Base-by-base conservation (phyloP, 1,140 invertebrate species). In the Drosophila pruinosa region DNA sequence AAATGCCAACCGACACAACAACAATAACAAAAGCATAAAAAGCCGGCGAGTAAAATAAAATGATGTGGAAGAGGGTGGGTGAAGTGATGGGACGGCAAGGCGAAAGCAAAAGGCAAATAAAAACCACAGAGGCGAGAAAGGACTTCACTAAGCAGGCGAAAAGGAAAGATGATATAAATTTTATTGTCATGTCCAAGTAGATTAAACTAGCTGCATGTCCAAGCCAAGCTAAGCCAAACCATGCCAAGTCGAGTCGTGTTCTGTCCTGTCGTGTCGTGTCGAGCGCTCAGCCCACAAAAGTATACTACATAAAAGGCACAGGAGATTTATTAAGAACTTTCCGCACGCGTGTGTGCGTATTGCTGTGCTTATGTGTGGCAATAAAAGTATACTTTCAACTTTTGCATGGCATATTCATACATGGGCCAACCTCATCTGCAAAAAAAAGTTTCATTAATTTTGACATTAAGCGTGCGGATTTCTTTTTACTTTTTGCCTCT, bases 111-210 rank as follows among this genome's bases (percentile, higher is more conserved):
- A 69, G 67, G 69, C 76, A 77, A 85, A 85, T 86, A 86, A 80
- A 85, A 85, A 54, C 81, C 81, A 86, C 76, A 85, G 59, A 77
- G 73, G 76, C 81, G 81, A 79, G 61, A 85, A 85, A 76, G 81
- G 80, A 85, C 80, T 85, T 86, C 76, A 86, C 81, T 85, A 83
- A 83, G 79, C 79, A 75, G 75, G 52, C 62, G 26, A 47, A 77
- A 63, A 65, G 75, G 39, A 73, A 82, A 88, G 78, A 88, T 88
- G 82, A 88, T 88, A 88, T 88, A 88, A 88, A 88, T 88, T 88
- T 88, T 88, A 88, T 88, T 88, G 82, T 88, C 82, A 88, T 88
- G 82, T 88, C 78, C 82, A 88, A 88, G 82, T 88, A 88, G 82
- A 88, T 88, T 88, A 88, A 88, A 88, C 82, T 88, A 88, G 82